A percentile compares a stretch with the other conserved stretches of the same genome.
These are phyloP conservation scores for Neoarius graeffei DNA, from an alignment of 2,113 vertebrate species.

Conservation along the genomic window DNA sequence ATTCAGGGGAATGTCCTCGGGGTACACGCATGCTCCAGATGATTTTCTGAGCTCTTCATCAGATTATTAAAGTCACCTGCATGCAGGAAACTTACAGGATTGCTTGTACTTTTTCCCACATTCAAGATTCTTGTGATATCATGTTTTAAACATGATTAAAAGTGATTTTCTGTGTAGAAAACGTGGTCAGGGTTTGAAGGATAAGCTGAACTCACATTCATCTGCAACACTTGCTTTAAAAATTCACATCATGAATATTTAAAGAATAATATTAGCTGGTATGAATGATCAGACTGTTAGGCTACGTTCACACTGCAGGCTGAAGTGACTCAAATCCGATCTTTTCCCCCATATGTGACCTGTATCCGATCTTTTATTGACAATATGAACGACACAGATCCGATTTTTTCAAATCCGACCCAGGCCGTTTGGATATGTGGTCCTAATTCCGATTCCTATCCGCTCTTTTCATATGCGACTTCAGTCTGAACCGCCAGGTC, in stretches of 20 bases:
- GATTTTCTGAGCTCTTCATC: background rate
- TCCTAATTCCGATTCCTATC: too few relatives aligned
- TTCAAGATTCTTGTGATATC: background rate
- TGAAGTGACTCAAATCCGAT: too few relatives aligned
- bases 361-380: too few relatives aligned
- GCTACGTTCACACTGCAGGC: too few relatives aligned
- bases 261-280: too few relatives aligned
- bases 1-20: background rate
- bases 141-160: background rate
- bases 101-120: background rate
- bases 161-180: background rate
- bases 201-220: background rate
- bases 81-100: background rate
- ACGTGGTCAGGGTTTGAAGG: background rate
- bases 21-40: background rate
- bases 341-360: too few relatives aligned
- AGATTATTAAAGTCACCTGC: background rate
- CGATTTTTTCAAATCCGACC: too few relatives aligned
- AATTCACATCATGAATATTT: background rate
- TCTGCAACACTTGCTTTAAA: background rate
- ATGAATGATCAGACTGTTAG: background rate
- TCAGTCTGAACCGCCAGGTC: too few relatives aligned
- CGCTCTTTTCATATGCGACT: too few relatives aligned
- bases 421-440: too few relatives aligned
- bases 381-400: too few relatives aligned